These are phyloP conservation scores for Gavialis gangeticus DNA, from an alignment of 2,113 vertebrate species.

Conservation along the genomic window DNA sequence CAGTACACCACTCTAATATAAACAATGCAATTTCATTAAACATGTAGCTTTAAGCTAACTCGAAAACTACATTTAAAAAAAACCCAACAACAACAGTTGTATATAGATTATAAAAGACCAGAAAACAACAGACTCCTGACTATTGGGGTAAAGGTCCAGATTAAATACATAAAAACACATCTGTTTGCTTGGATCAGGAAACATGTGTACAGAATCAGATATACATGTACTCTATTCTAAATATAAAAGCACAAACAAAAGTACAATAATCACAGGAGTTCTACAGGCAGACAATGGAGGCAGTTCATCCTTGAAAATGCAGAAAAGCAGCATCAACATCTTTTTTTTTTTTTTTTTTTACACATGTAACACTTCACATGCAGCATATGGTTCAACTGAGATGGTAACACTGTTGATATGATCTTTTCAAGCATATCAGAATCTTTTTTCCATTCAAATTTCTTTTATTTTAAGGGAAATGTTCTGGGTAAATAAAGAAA, in stretches of 20 bases:
- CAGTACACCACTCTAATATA: neutral
- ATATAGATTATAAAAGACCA: neutral
- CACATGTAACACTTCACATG: neutral
- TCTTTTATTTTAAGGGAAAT: neutral
- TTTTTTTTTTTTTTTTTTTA: no score
- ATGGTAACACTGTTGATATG: neutral
- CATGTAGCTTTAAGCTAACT: constrained; percentile 13
- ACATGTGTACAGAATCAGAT: neutral
- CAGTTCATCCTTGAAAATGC: neutral
- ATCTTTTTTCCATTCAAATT: neutral
- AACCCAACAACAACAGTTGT: neutral
- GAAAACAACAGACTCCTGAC: neutral
- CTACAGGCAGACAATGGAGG: neutral
- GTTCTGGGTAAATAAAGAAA: neutral
- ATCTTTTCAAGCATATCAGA: neutral
- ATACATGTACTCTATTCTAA: neutral
- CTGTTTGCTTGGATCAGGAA: neutral
- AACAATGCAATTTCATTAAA: constrained; percentile 4
- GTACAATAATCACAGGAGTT: neutral
- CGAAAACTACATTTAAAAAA: constrained; percentile 18
- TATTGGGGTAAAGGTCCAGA: neutral
- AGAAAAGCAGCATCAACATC: neutral
- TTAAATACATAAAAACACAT: neutral
- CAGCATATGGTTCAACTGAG: neutral
- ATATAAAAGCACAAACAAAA: neutral